A percentile compares a stretch with the other conserved stretches of the same genome.
Evolutionary conservation across 2,113 vertebrate genomes (phyloP).

Genomic region (Microtus pennsylvanicus): DNA sequence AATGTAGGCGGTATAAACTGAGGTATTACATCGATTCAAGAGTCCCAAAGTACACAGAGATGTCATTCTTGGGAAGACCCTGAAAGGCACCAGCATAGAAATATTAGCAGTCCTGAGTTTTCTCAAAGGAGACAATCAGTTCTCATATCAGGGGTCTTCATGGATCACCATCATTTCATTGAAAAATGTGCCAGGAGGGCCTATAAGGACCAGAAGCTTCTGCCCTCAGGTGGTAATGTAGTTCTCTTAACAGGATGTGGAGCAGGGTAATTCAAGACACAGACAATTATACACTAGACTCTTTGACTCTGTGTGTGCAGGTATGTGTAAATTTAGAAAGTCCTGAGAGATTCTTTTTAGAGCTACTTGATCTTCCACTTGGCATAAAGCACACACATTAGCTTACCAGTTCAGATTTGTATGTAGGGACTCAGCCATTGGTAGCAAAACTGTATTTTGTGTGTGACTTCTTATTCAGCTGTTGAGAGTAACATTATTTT

Average conservation of each 20-base stretch:
- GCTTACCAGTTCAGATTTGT: neutral
- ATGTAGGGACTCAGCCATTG: neutral
- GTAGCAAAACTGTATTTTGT: slow-evolving; percentile 18
- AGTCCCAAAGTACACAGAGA: neutral
- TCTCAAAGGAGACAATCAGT: slow-evolving; percentile 58
- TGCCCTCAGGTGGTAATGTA: neutral
- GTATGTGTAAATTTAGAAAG: neutral
- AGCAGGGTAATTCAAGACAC: slow-evolving; percentile 3
- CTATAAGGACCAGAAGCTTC: neutral
- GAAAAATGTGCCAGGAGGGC: slow-evolving; percentile 14
- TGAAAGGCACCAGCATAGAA: slow-evolving; percentile 53
- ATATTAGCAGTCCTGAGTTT: slow-evolving; percentile 27
- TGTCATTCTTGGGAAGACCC: slow-evolving; percentile 58
- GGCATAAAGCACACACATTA: neutral
- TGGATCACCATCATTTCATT: neutral
- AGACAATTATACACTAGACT: neutral
- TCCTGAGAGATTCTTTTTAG: slow-evolving; percentile 11
- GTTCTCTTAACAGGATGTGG: neutral
- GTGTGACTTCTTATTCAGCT: neutral
- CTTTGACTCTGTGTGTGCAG: neutral
- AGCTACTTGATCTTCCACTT: neutral
- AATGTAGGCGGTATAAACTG: neutral
- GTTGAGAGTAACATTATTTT: neutral
- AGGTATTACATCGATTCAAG: slow-evolving; percentile 38
- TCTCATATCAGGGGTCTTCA: slow-evolving; percentile 52